A percentile compares a stretch with the other conserved stretches of the same genome.
phyloP scores from a whole-genome alignment of 2,797 vertebrate genomes.

The Rhynchonycteris naso region DNA sequence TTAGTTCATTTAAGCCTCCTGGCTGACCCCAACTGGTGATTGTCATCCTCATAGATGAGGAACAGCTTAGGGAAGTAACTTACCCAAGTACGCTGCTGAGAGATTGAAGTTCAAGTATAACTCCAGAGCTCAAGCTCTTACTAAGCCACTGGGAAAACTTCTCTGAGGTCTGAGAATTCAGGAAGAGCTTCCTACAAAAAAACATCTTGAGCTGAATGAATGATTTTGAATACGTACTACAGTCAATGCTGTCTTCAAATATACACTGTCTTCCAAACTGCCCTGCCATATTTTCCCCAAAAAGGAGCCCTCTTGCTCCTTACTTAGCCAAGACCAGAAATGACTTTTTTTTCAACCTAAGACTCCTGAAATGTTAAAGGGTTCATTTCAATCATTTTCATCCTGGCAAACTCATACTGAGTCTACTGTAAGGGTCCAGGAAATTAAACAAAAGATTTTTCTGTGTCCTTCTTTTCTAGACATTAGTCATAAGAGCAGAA shows the following conservation, averaged over 20 bases:
- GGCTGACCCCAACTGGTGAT: background rate
- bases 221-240: constrained; percentile 17
- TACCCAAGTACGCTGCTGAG: background rate
- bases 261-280: background rate
- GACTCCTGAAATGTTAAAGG: background rate
- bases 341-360: background rate
- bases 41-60: background rate
- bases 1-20: background rate
- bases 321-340: background rate
- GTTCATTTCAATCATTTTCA: background rate
- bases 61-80: background rate
- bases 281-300: background rate
- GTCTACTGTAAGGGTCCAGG: background rate
- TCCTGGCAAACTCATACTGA: background rate
- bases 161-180: background rate
- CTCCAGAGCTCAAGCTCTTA: background rate
- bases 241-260: background rate
- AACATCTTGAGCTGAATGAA: background rate
- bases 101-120: background rate
- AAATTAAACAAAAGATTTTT: constrained; percentile 12
- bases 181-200: background rate
- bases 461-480: constrained; percentile 2
- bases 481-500: background rate
- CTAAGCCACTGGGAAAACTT: background rate
- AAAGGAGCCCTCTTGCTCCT: background rate